Conservation (phyloP, 1,140 invertebrate species). For the Pachyrhynchus sulphureomaculatus region DNA sequence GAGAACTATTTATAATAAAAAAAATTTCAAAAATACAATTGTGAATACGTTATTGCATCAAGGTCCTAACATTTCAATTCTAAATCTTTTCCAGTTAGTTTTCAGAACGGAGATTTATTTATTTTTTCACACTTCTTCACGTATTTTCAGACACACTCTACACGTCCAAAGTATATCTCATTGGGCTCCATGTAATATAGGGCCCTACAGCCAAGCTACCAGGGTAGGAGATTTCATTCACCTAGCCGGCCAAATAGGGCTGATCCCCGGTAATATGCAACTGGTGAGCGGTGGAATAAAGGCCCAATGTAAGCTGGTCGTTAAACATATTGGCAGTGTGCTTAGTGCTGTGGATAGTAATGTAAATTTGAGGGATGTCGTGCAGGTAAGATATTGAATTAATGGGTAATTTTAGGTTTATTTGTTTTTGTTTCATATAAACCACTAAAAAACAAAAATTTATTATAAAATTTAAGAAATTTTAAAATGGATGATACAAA, state of each 20-base stretch:
- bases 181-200: conserved; percentile 95
- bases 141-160: conserved; percentile 68
- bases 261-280: conserved; percentile 83
- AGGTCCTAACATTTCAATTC: too few species aligned
- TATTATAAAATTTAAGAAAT: too few species aligned
- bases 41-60: too few species aligned
- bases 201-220: conserved; percentile 91
- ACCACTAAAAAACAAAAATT: too few species aligned
- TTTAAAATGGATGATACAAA: too few species aligned
- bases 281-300: conserved; percentile 69
- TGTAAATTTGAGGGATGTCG: conserved; percentile 74
- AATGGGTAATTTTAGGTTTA: too few species aligned
- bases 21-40: too few species aligned
- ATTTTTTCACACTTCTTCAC: too few species aligned
- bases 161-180: conserved; percentile 94
- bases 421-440: too few species aligned
- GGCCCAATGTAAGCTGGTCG: conserved; percentile 75
- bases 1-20: too few species aligned
- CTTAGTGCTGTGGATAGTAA: conserved; percentile 76
- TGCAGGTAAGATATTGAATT: conserved; percentile 56
- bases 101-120: too few species aligned
- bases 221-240: conserved; percentile 78
- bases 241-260: conserved; percentile 88
- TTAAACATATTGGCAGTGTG: conserved; percentile 80
- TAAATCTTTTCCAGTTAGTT: too few species aligned